phyloP scores from a whole-genome alignment of 2,797 vertebrate species.

The Fistularia tabacaria region DNA sequence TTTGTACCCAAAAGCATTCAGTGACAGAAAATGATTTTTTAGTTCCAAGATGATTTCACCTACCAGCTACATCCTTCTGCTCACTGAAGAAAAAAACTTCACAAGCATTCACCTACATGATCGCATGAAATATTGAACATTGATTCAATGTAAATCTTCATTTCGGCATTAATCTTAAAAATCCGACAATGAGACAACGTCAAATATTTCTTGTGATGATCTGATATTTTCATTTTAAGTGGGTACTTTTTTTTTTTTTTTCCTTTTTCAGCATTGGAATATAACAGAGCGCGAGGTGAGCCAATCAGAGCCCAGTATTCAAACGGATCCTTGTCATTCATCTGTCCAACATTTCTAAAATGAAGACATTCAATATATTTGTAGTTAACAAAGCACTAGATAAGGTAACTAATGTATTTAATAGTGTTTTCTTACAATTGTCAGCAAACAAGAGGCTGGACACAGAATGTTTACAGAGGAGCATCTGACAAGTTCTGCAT shows the following conservation, averaged over 20 bases:
- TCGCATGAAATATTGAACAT: background rate
- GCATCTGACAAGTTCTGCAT: too few species aligned
- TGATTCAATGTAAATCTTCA: too few species aligned
- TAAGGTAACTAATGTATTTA: slow-evolving; percentile 36
- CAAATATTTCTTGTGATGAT: too few species aligned
- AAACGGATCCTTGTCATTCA: slow-evolving; percentile 10
- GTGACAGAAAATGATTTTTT: slow-evolving; percentile 15
- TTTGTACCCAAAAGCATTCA: slow-evolving; percentile 41
- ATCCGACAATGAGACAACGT: too few species aligned
- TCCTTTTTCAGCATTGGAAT: too few species aligned
- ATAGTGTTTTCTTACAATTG: slow-evolving; percentile 17
- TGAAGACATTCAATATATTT: slow-evolving; percentile 46
- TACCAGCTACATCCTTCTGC: too few species aligned
- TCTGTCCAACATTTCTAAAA: slow-evolving; percentile 30
- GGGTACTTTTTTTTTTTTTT: too few species aligned
- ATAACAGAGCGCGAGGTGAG: too few species aligned
- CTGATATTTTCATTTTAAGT: too few species aligned
- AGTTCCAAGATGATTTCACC: background rate
- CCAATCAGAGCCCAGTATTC: too few species aligned
- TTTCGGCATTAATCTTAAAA: too few species aligned
- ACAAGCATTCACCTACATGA: background rate
- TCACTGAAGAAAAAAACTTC: too few species aligned
- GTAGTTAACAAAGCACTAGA: slow-evolving; percentile 37
- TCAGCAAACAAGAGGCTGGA: slow-evolving; percentile 23
- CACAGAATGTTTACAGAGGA: background rate